These are phyloP conservation scores for Plecturocebus donacophilus DNA, from an alignment of 2,113 vertebrate genomes.

Conservation along the genomic window DNA sequence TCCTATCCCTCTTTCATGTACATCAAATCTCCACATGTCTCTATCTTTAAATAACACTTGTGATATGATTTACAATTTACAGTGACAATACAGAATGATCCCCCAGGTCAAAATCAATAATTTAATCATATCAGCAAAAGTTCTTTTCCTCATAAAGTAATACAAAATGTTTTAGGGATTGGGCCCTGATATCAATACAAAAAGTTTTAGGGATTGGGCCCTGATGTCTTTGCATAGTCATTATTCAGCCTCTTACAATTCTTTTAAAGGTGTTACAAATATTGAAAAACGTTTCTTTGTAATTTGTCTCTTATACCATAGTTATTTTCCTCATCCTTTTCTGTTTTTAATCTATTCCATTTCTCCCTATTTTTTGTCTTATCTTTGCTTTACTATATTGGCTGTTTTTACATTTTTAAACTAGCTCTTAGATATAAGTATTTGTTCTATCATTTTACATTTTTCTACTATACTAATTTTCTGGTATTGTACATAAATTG, in stretches of 20 bases:
- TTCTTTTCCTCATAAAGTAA: not conserved
- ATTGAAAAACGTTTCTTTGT: not conserved
- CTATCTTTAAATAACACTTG: not conserved
- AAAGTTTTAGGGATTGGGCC: not conserved
- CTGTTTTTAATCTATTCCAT: not conserved
- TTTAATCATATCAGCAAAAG: not conserved
- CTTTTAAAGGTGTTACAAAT: not conserved
- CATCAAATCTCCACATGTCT: not conserved
- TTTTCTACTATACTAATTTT: not conserved
- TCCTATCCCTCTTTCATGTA: not conserved
- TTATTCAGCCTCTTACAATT: not conserved
- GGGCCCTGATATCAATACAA: fast-evolving
- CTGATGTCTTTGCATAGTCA: not conserved
- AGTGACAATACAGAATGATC: too few species aligned
- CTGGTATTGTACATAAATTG: not conserved
- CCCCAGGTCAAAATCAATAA: not conserved
- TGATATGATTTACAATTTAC: not conserved
- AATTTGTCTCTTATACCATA: not conserved
- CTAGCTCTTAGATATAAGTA: not conserved
- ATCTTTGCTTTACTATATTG: not conserved
- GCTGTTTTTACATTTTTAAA: not conserved
- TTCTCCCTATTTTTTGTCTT: not conserved
- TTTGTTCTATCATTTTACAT: not conserved
- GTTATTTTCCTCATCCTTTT: not conserved
- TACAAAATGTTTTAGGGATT: not conserved